Percentiles rank a stretch among this genome's conserved stretches.
Evolutionary conservation across 2,888 invertebrate genomes (phyloP).

Genomic region (Stenichneumon culpator): DNA sequence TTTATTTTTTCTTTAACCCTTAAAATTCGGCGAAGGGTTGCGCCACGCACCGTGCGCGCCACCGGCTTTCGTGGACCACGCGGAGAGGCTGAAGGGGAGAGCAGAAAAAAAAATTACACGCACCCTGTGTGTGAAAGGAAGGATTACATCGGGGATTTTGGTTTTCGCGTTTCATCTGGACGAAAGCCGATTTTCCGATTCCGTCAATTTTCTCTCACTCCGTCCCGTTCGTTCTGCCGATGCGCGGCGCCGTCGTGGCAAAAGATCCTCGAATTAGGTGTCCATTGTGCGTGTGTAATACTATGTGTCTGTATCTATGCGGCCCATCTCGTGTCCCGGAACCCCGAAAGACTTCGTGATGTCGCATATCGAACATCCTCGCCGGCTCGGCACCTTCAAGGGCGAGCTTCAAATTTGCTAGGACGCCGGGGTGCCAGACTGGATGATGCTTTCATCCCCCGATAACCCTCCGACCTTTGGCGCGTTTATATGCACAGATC

Average conservation of each 20-base stretch:
- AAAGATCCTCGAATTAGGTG: constrained; percentile 79
- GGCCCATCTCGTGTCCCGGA: constrained; percentile 29
- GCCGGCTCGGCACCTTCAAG: constrained; percentile 40
- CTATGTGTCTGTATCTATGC: constrained; percentile 39
- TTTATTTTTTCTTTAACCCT: constrained; percentile 83
- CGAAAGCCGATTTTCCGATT: constrained; percentile 85
- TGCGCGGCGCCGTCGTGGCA: not conserved
- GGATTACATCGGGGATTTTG: constrained; percentile 85
- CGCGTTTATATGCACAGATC: constrained; percentile 26
- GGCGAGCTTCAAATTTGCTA: constrained; percentile 65
- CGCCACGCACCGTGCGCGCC: constrained; percentile 54
- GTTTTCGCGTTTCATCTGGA: constrained; percentile 83
- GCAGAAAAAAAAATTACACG: constrained; percentile 76
- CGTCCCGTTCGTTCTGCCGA: constrained; percentile 7
- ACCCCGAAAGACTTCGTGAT: constrained; percentile 77
- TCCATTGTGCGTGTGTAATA: constrained; percentile 77
- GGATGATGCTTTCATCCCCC: constrained; percentile 57
- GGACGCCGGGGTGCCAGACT: constrained; percentile 1
- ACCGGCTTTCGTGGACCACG: constrained; percentile 67
- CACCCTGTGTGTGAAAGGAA: constrained; percentile 78
- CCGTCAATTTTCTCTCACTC: constrained; percentile 68
- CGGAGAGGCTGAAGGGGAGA: constrained; percentile 66
- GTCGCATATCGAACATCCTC: constrained; percentile 81
- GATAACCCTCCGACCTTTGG: constrained; percentile 74
- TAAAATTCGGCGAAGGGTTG: constrained; percentile 81